A percentile compares a stretch with the other conserved stretches of the same genome.
These are phyloP conservation scores for Lophotriccus pileatus DNA, from an alignment of 2,797 vertebrate genomes.

Conservation along the genomic window DNA sequence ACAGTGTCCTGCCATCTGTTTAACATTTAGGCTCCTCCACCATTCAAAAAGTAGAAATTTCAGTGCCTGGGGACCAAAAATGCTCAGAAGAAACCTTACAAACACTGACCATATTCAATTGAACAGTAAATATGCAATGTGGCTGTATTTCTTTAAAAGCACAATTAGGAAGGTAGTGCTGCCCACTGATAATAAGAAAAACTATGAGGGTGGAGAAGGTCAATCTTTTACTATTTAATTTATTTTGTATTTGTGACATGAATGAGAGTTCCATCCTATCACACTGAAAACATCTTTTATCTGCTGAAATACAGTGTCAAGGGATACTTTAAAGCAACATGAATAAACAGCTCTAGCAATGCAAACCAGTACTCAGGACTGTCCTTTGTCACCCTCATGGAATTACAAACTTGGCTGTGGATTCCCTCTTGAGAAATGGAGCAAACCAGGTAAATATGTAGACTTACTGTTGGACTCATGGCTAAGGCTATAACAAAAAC, in stretches of 20 bases:
- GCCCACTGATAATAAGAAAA: not conserved
- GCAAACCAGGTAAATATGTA: not conserved
- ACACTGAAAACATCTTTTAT: not conserved
- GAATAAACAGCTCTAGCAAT: not conserved
- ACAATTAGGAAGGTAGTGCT: not conserved
- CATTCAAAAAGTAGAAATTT: not conserved
- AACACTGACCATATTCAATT: not conserved
- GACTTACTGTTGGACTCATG: not conserved
- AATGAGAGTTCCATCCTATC: not conserved
- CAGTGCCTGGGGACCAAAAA: not conserved
- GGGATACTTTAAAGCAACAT: not conserved
- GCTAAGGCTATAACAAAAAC: not conserved
- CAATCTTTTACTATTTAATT: not conserved
- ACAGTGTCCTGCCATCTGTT: not conserved
- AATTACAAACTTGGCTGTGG: not conserved
- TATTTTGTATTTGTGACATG: not conserved
- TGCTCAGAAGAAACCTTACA: not conserved
- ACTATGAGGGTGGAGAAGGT: not conserved
- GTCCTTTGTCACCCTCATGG: not conserved
- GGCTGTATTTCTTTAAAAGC: not conserved
- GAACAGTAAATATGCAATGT: not conserved
- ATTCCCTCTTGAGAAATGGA: not conserved
- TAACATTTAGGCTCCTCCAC: not conserved
- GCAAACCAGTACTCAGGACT: not conserved
- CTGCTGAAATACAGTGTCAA: not conserved